Base-by-base conservation (phyloP, 35 echinoderm and acorn worm genomes). In the Amphiura filiformis region DNA sequence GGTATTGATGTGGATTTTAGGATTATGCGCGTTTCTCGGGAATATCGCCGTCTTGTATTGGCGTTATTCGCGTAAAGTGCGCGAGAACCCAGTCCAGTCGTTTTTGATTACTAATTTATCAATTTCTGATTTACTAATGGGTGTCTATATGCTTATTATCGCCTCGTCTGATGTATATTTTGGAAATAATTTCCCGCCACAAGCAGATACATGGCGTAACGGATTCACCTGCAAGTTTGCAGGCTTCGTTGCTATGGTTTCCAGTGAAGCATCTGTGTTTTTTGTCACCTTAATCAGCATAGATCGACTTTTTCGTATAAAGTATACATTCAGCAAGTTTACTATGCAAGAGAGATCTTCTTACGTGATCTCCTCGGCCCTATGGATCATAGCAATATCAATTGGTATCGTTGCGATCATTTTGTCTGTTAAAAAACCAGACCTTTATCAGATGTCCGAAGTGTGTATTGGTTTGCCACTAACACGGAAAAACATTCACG, bases 71-170 rank as follows among this genome's bases (percentile, higher is more conserved):
- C 15, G 61, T 26, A 30, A 70, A 76, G 22, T 5, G 30, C 13
- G 61, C 23, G 23, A 31, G 42, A 17, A 41, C 34, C 30, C 31
- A 28, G 81, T 84, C 23, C 81, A 91, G 34, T 31, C 35, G 1
- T 39, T 91, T 0, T 57, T 91, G 34, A 91, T 91, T 3, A 79
- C 70, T 0, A 91, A 91, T 78, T 44, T 91, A 0, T 82, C 89
- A 33, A 76, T 91, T 1, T 39, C 89, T 15, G 89, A 91, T 39
- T 84, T 91, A 12, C 75, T 91, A 5, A 91, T 91, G 89, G 81
- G 80, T 38, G 42, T 91, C 1, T 91, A 91, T 44, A 91, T 91
- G 89, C 75, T 91, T 11, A 79, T 85, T n/a, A 85, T 91, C 32
- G 81, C 81, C 0, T 52, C 65, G 0, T 81, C 76, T 34, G 89